phyloP scores from a whole-genome alignment of 2,113 vertebrate genomes.

The Actenoides hombroni region DNA sequence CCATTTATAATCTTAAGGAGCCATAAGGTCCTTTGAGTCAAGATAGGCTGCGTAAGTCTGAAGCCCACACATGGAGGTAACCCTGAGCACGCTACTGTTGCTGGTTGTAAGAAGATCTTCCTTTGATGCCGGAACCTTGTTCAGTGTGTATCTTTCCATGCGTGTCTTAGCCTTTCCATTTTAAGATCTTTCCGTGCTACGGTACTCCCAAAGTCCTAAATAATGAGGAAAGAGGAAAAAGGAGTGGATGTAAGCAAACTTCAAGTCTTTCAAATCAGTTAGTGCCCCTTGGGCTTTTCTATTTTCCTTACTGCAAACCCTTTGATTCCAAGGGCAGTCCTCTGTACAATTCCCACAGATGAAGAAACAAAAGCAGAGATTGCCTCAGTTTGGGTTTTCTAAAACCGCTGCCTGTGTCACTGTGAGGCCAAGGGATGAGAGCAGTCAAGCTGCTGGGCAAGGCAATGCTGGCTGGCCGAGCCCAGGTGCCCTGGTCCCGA shows the following conservation, averaged over 20 bases:
- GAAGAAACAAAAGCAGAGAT: background rate
- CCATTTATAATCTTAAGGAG: background rate
- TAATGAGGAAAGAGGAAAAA: background rate
- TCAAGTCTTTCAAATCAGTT: background rate
- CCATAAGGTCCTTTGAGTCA: background rate
- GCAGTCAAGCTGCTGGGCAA: background rate
- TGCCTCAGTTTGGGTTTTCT: background rate
- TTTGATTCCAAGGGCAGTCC: background rate
- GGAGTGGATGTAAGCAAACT: background rate
- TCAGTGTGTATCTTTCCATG: background rate
- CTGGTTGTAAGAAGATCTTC: background rate
- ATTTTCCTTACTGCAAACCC: background rate
- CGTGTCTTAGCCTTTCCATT: background rate
- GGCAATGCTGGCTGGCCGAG: background rate
- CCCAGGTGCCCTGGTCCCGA: background rate
- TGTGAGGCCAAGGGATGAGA: background rate
- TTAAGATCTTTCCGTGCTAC: background rate
- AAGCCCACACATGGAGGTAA: background rate
- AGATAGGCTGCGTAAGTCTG: background rate
- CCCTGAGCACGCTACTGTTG: background rate
- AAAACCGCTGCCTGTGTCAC: rapidly evolving
- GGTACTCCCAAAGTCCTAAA: background rate
- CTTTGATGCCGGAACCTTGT: background rate
- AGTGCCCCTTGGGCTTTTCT: background rate
- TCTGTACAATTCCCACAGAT: background rate